Evolutionary conservation across 2,888 invertebrate species (phyloP).

Genomic region (Conistra vaccinii): DNA sequence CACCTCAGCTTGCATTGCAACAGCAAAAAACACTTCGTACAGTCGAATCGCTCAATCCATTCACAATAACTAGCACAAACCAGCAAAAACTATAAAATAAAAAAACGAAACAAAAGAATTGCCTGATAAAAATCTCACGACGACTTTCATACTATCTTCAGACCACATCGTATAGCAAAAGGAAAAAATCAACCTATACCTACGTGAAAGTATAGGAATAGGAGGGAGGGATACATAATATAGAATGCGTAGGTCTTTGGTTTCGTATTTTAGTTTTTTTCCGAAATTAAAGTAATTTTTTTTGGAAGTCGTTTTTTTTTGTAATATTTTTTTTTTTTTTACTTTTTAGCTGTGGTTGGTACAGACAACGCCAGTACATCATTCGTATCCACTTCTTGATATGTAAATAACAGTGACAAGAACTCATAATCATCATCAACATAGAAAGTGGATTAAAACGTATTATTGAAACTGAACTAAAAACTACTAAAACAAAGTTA

Average conservation of each 20-base stretch:
- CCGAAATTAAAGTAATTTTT: background rate
- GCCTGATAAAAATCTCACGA: slow-evolving; percentile 23
- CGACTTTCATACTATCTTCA: slow-evolving; percentile 19
- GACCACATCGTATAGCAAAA: slow-evolving; percentile 11
- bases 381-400: background rate
- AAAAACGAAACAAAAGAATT: slow-evolving; percentile 19
- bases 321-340: too few species aligned
- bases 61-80: slow-evolving; percentile 9
- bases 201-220: slow-evolving; percentile 33
- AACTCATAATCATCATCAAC: background rate
- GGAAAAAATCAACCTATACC: background rate
- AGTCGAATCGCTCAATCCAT: slow-evolving; percentile 1
- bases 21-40: background rate
- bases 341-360: too few species aligned
- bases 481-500: background rate
- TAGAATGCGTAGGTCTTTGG: background rate
- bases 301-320: background rate
- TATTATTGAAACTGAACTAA: background rate
- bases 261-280: background rate
- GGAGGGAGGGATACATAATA: background rate
- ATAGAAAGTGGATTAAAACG: background rate
- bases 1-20: background rate
- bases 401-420: background rate
- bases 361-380: too few species aligned
- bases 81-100: background rate